Base-by-base conservation (phyloP, 1,140 invertebrate species). In the Megalonaias nervosa region DNA sequence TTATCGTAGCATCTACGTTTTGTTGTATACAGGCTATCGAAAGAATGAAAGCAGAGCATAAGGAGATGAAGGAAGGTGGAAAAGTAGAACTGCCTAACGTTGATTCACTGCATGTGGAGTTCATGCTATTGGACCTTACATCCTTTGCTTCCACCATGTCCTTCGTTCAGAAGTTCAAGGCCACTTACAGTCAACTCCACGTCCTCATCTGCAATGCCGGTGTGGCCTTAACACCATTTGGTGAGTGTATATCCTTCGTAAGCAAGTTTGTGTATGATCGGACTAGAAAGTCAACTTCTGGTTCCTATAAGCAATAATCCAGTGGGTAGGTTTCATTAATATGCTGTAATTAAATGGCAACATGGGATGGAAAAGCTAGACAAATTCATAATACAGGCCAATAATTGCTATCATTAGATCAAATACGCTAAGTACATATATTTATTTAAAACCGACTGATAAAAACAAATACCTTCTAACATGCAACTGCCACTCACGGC, bases 121-220 rank as follows among this genome's bases (percentile, higher is more conserved):
- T 61, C 31, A 80, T 80, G 74, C 48, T 12, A 19, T 67, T 80
- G n/a, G 79, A 80, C n/a, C 64, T 75, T 15, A 65, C 74, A 14
- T 76, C 74, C 3, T 65, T 76, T 15, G 64, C 72, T 19, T 76
- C 79, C 3, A 71, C 69, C 13, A 38, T 76, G 38, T 9, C 73
- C 11, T 80, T 80, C 57, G 58, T 76, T 17, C 58, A 71, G 16
- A 23, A 58, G 15, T 80, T 80, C 62, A 76, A 73, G 55, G 57
- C 21, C 1, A 59, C 65, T 13, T 66, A 71, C 16, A 57, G 79
- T 5, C 66, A 71, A n/a, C 48, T 80, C 11, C 74, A 80, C 19
- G 71, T 80, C 15, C 66, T 80, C 14, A 11, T 80, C 21, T 80
- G 79, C 66, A 80, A 80, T 65, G 79, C 79, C 19, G 79, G 79